These are phyloP conservation scores for Mixornis gularis DNA, from an alignment of 2,113 vertebrate genomes.

Conservation along the genomic window DNA sequence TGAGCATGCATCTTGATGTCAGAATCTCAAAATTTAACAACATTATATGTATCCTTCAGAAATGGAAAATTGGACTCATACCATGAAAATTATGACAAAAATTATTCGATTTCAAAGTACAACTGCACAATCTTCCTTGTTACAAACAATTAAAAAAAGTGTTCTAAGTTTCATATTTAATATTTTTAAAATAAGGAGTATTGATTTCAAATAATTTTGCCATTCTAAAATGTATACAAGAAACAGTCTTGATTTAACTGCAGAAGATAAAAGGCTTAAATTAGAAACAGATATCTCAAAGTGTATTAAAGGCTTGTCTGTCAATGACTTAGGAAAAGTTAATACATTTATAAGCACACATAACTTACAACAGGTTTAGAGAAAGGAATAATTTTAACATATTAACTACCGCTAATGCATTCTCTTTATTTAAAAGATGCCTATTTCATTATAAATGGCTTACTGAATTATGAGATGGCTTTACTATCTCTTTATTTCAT, in stretches of 20 bases:
- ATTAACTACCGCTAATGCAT: neutral
- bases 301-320: neutral
- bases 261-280: neutral
- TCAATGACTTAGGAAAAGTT: neutral
- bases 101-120: neutral
- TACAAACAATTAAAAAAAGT: neutral
- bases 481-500: conserved; percentile 26
- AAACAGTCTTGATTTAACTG: neutral
- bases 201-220: neutral
- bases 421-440: conserved; percentile 9
- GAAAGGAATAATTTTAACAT: neutral
- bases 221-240: neutral
- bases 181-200: neutral
- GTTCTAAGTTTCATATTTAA: neutral
- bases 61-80: neutral
- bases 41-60: neutral
- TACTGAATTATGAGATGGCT: neutral
- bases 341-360: neutral
- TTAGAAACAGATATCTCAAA: neutral
- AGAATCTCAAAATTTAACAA: neutral
- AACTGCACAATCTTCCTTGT: neutral
- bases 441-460: conserved; percentile 27
- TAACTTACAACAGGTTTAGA: neutral
- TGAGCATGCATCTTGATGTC: neutral
- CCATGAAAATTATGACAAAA: neutral